Conservation (phyloP, 2,888 invertebrate genomes). For the Drosophila cognata region DNA sequence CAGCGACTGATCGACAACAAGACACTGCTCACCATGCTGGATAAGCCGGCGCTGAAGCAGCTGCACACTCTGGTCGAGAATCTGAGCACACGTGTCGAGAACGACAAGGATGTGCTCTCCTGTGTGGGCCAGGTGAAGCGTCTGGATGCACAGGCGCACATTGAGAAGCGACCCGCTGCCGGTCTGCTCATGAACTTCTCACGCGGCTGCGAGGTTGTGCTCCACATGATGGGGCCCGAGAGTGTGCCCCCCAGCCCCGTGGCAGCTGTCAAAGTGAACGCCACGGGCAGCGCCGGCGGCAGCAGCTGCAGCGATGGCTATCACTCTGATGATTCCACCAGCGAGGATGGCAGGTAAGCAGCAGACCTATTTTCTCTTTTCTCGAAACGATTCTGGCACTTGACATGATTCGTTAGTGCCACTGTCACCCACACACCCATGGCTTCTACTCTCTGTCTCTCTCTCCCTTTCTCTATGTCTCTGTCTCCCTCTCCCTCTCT, state of each 20-base stretch:
- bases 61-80: slow-evolving; percentile 89
- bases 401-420: slow-evolving; percentile 45
- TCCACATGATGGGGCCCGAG: slow-evolving; percentile 89
- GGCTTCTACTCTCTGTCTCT: slow-evolving; percentile 29
- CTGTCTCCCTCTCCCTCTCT: slow-evolving; percentile 36
- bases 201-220: slow-evolving; percentile 90
- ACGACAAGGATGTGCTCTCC: slow-evolving; percentile 94
- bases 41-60: slow-evolving; percentile 92
- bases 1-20: slow-evolving; percentile 96
- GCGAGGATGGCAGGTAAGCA: slow-evolving; percentile 84
- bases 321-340: slow-evolving; percentile 90
- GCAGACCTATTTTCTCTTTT: slow-evolving; percentile 14
- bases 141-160: slow-evolving; percentile 88
- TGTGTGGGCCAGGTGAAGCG: slow-evolving; percentile 89
- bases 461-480: slow-evolving; percentile 16
- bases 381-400: slow-evolving; percentile 39
- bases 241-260: slow-evolving; percentile 85
- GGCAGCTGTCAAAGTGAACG: slow-evolving; percentile 46
- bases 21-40: slow-evolving; percentile 93
- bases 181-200: slow-evolving; percentile 91
- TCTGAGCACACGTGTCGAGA: slow-evolving; percentile 92
- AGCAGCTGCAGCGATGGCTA: slow-evolving; percentile 92
- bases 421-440: slow-evolving; percentile 46
- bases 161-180: slow-evolving; percentile 89
- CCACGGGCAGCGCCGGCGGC: slow-evolving; percentile 83